phyloP scores from a whole-genome alignment of 2,113 vertebrate genomes.

The Eudyptes chrysolophus region DNA sequence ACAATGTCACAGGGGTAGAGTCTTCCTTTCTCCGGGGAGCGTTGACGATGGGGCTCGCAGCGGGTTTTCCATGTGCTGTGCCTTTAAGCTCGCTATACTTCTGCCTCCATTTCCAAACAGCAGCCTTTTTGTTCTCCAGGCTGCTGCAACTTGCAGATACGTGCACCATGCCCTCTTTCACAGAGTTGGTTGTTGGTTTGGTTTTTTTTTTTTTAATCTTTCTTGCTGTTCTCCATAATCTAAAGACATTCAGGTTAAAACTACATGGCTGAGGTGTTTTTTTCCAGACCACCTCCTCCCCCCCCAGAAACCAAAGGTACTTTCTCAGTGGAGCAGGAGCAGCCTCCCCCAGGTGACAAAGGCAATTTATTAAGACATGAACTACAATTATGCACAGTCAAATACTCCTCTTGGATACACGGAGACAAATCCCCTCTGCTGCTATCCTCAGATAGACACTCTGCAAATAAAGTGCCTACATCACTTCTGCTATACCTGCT shows the following conservation, averaged over 20 bases:
- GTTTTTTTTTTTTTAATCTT: not conserved
- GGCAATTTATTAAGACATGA: not conserved
- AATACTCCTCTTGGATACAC: not conserved
- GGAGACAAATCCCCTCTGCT: not conserved
- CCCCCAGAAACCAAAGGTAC: not conserved
- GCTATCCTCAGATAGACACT: not conserved
- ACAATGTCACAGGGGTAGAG: not conserved
- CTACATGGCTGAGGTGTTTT: not conserved
- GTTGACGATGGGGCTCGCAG: fast-evolving
- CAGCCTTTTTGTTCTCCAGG: not conserved
- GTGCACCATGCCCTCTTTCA: not conserved
- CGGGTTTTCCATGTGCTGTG: not conserved
- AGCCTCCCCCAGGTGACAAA: not conserved
- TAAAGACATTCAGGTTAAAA: not conserved
- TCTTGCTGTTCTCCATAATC: not conserved
- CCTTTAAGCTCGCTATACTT: not conserved
- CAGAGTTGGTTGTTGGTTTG: no score
- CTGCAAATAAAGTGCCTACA: not conserved
- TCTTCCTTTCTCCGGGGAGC: not conserved
- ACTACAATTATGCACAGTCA: not conserved
- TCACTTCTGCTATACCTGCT: not conserved
- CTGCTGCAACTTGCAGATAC: not conserved
- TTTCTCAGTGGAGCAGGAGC: not conserved
- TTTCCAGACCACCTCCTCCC: not conserved
- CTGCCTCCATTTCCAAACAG: not conserved